A percentile compares a stretch with the other conserved stretches of the same genome.
phyloP scores from a whole-genome alignment of 2,797 vertebrate genomes.

The Arctocebus calabarensis region DNA sequence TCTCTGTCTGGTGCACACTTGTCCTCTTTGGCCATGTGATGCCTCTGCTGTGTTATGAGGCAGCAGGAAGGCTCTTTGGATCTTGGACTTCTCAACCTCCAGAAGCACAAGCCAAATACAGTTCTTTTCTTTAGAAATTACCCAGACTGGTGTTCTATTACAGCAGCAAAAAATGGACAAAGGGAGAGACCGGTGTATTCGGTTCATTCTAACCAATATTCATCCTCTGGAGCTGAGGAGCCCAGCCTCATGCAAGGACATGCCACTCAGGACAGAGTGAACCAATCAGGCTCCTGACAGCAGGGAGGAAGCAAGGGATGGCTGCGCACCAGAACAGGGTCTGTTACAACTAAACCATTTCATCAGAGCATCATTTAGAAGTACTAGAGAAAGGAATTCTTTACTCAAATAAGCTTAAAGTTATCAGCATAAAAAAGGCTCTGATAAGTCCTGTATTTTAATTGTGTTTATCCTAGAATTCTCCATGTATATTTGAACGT shows the following conservation, averaged over 20 bases:
- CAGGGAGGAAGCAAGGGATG: background rate
- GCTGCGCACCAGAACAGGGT: background rate
- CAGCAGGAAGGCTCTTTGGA: background rate
- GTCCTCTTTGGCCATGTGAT: background rate
- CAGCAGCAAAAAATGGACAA: background rate
- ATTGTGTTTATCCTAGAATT: background rate
- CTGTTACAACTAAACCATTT: background rate
- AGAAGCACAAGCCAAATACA: background rate
- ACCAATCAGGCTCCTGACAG: background rate
- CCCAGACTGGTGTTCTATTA: background rate
- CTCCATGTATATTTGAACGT: background rate
- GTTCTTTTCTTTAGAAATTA: background rate
- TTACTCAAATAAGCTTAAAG: background rate
- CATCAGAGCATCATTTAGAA: background rate
- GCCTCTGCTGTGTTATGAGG: background rate
- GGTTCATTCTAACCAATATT: background rate
- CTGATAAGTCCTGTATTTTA: slow-evolving; percentile 3
- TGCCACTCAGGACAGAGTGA: background rate
- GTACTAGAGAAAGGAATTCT: background rate
- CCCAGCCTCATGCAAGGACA: background rate
- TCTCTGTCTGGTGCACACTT: background rate
- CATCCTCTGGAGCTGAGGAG: background rate
- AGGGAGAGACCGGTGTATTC: background rate
- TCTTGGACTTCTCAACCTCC: background rate
- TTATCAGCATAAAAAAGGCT: background rate